Conservation (phyloP, 2,888 invertebrate genomes). For the Matsumyia berberina region DNA sequence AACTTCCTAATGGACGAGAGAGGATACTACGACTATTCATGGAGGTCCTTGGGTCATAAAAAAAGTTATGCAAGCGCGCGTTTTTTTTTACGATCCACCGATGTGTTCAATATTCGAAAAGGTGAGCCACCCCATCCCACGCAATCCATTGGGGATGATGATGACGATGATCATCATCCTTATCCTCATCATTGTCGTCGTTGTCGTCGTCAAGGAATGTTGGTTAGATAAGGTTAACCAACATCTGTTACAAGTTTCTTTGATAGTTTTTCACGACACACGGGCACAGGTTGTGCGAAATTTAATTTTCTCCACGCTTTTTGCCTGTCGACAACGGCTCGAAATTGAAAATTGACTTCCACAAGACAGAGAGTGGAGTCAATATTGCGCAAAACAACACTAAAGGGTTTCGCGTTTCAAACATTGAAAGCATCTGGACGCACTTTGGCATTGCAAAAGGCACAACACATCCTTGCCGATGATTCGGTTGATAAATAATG, state of each 20-base stretch:
- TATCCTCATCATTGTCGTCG: constrained; percentile 38
- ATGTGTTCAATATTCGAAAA: constrained; percentile 74
- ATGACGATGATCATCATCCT: neutral
- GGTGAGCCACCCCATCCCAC: constrained; percentile 15
- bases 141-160: constrained; percentile 45
- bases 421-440: constrained; percentile 67
- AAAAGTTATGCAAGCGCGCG: constrained; percentile 66
- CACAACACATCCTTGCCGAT: constrained; percentile 30
- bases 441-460: constrained; percentile 12
- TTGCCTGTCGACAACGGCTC: constrained; percentile 10
- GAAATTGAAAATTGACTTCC: constrained; percentile 58
- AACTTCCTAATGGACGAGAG: constrained; percentile 37
- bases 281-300: constrained; percentile 35
- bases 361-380: neutral
- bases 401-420: constrained; percentile 54
- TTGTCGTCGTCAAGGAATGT: constrained; percentile 15
- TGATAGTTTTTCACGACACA: constrained; percentile 56
- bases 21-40: too few relatives aligned
- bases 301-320: constrained; percentile 47
- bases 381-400: constrained; percentile 28
- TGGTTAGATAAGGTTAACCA: constrained; percentile 38
- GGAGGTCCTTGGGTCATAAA: constrained; percentile 60
- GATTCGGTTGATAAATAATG: constrained; percentile 56
- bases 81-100: constrained; percentile 72
- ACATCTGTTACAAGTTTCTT: constrained; percentile 58